Evolutionary conservation across 1,140 invertebrate genomes (phyloP), one percentile per base, ranked within the genome.

Genomic region (Drosophila virilis): DNA sequence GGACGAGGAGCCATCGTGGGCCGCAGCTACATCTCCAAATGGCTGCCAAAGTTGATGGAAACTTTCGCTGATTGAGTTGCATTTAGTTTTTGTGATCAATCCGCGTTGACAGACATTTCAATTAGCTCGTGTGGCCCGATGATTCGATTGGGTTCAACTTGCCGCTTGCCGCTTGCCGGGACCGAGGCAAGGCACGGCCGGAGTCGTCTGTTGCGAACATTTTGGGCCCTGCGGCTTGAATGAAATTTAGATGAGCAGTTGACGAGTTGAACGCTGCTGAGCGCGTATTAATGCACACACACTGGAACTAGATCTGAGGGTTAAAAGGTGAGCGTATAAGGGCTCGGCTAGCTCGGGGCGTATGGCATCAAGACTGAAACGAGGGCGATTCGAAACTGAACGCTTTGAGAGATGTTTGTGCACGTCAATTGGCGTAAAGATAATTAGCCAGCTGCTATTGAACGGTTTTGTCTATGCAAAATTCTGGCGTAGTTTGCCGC

Each of bases 61-160:
- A 88, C 83, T 88, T 88, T 88, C 84, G 66, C 84, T 89, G 83
- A 89, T 88, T 88, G 83, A 89, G 83, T 81, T 89, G 84, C 83
- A 83, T 89, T 88, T 83, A 88, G 77, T 89, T 88, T 69, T 51
- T 52, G 60, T 51, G 40, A 62, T 76, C 77, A 67, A 72, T 76
- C 52, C 67, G 48, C 67, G 50, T 62, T 84, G 80, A 84, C 80
- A 88, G 83, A 88, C 83, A 88, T 88, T 88, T 88, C 83, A 89
- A 88, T 88, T 88, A 88, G 83, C 77, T 54, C 50, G 42, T n/a
- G 28, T 45, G 40, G 55, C 43, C 43, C 22, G 40, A 33, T 58
- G 55, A 48, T 2, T 46, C 45, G 54, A 38, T 37, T n/a, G 8
- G 1, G 3, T 15, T 15, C 10, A 32, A 32, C 28, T 28, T 17